These are phyloP conservation scores for Mactra quadrangularis DNA, from an alignment of 1,140 invertebrate species.

Conservation along the genomic window DNA sequence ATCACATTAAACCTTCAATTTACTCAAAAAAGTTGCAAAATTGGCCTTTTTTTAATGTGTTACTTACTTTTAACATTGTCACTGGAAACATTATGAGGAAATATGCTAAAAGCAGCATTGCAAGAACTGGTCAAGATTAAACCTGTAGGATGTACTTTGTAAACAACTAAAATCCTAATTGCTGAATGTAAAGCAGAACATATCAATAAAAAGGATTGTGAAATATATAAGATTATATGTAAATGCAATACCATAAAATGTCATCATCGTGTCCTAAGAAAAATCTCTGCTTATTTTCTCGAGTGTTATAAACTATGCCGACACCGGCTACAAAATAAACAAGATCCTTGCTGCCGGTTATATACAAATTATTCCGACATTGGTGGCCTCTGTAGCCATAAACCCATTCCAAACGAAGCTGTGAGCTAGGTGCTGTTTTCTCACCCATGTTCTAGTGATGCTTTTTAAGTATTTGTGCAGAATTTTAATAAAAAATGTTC, in stretches of 20 bases:
- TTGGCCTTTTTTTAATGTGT: too few relatives aligned
- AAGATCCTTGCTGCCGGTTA: slow-evolving; percentile 80
- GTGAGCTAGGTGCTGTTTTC: slow-evolving; percentile 78
- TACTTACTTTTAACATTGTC: too few relatives aligned
- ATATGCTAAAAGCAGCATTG: too few relatives aligned
- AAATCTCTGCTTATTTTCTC: slow-evolving; percentile 81
- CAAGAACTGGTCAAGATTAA: too few relatives aligned
- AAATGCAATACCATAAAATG: slow-evolving; percentile 80
- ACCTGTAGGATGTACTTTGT: too few relatives aligned
- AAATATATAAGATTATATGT: too few relatives aligned
- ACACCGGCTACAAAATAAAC: slow-evolving; percentile 84
- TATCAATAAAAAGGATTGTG: too few relatives aligned
- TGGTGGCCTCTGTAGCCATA: slow-evolving; percentile 84
- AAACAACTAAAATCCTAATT: too few relatives aligned
- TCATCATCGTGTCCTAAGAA: slow-evolving; percentile 84
- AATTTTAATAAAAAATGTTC: slow-evolving; percentile 7
- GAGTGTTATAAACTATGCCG: slow-evolving; percentile 82
- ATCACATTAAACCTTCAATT: too few relatives aligned
- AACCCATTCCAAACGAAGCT: slow-evolving; percentile 83
- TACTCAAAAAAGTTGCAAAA: too few relatives aligned
- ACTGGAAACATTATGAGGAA: too few relatives aligned
- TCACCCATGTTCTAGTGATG: slow-evolving; percentile 72
- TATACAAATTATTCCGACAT: slow-evolving; percentile 83
- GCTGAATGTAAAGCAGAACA: too few relatives aligned
- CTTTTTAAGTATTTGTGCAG: neutral